A percentile compares a stretch with the other conserved stretches of the same genome.
phyloP scores from a whole-genome alignment of 1,140 invertebrate genomes.

The Caligus rogercresseyi region DNA sequence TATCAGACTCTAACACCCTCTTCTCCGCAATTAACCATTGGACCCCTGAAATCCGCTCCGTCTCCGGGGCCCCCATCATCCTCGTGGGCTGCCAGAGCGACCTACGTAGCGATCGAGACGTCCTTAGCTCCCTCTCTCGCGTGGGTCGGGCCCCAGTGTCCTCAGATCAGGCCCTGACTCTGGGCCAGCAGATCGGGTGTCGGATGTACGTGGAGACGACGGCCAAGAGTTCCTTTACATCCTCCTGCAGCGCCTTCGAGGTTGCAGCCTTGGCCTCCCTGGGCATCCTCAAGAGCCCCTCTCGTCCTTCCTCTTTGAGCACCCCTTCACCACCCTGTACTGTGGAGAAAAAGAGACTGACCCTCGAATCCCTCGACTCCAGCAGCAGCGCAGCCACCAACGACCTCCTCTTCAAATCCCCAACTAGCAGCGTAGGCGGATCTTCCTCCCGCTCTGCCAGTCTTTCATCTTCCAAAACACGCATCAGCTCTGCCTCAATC shows the following conservation, averaged over 20 bases:
- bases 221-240: background rate
- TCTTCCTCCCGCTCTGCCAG: background rate
- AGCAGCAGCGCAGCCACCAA: background rate
- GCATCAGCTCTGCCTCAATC: background rate
- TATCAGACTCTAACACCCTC: background rate
- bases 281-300: background rate
- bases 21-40: constrained; percentile 15
- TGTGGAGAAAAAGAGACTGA: background rate
- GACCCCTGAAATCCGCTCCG: background rate
- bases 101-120: constrained; percentile 4
- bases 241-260: constrained; percentile 6
- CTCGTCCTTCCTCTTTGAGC: too few relatives aligned
- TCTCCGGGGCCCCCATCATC: background rate
- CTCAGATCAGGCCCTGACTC: constrained; percentile 15
- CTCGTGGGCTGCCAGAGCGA: constrained; percentile 15
- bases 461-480: background rate
- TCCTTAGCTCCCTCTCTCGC: constrained; percentile 6
- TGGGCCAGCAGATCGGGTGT: constrained; percentile 12
- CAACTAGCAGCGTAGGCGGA: background rate
- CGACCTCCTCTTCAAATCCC: background rate
- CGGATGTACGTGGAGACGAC: constrained; percentile 18
- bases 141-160: constrained; percentile 8
- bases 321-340: background rate
- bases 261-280: constrained; percentile 13
- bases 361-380: background rate